phyloP scores from a whole-genome alignment of 2,797 vertebrate genomes.

The Spea hammondii region DNA sequence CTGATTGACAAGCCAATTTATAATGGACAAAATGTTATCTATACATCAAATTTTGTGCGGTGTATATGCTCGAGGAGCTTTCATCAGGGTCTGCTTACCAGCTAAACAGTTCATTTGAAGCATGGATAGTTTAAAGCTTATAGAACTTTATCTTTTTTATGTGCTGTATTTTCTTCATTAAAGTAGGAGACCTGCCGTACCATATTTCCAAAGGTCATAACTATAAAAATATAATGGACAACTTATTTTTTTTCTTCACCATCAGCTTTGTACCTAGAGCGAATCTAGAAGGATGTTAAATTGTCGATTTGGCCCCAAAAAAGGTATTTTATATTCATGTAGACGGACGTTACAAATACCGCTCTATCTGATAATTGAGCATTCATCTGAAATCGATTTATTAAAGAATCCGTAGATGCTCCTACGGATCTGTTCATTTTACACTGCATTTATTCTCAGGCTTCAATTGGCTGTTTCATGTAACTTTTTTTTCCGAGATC shows the following conservation, averaged over 20 bases:
- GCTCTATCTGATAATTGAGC: not conserved
- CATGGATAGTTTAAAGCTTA: conserved; percentile 17
- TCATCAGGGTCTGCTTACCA: conserved; percentile 3
- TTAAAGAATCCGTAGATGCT: not conserved
- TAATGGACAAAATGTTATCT: conserved; percentile 27
- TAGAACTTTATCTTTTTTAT: conserved; percentile 14
- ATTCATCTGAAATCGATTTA: not conserved
- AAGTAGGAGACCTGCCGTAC: not conserved
- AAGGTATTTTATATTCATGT: not conserved
- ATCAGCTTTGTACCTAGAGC: not conserved
- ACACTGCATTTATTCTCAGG: not conserved
- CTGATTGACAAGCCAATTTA: conserved; percentile 26
- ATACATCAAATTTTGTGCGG: conserved; percentile 26
- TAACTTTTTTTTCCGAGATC: not conserved
- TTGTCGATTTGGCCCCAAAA: not conserved
- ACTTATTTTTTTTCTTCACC: not conserved
- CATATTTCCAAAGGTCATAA: conserved; percentile 34
- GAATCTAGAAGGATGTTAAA: not conserved
- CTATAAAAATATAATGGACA: conserved; percentile 24
- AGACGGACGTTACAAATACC: conserved; percentile 1
- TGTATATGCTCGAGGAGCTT: conserved; percentile 12
- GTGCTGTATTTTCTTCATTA: conserved; percentile 28
- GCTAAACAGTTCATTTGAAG: conserved; percentile 27
- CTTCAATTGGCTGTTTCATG: conserved; percentile 1
- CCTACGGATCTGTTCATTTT: not conserved